These are phyloP conservation scores for Otus scops DNA, from an alignment of 2,797 vertebrate species.

Conservation along the genomic window DNA sequence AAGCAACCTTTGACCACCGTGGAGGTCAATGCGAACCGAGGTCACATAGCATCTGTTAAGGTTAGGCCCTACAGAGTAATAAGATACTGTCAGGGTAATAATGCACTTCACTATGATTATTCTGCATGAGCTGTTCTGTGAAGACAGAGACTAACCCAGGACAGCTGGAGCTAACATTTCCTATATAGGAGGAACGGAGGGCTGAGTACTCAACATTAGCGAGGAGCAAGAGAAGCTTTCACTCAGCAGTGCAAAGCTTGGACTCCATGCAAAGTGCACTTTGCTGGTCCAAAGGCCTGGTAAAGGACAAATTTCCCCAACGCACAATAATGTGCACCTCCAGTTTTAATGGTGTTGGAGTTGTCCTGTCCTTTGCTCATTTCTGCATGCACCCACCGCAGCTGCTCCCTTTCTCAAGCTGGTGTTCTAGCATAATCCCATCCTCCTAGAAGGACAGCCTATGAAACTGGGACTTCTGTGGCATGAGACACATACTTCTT, in stretches of 20 bases:
- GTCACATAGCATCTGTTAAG: not conserved
- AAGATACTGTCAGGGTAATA: not conserved
- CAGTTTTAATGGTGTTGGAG: not conserved
- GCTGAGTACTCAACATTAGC: accelerated
- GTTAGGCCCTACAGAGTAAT: not conserved
- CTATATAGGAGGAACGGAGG: not conserved
- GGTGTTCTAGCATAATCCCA: not conserved
- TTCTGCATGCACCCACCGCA: not conserved
- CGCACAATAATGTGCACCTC: not conserved
- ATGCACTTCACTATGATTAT: not conserved
- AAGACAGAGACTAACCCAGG: not conserved
- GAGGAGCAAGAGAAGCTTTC: not conserved
- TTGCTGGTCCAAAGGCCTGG: not conserved
- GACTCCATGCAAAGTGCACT: not conserved
- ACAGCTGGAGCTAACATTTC: not conserved
- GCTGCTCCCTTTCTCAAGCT: not conserved
- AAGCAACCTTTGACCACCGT: not conserved
- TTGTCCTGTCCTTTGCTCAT: not conserved
- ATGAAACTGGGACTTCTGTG: not conserved
- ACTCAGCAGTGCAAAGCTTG: not conserved
- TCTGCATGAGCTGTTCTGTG: not conserved
- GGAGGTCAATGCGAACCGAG: not conserved
- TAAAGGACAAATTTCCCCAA: not conserved
- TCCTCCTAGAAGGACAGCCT: not conserved
- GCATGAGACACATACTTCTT: not conserved